phyloP scores from a whole-genome alignment of 2,113 vertebrate species.

The Rana temporaria region DNA sequence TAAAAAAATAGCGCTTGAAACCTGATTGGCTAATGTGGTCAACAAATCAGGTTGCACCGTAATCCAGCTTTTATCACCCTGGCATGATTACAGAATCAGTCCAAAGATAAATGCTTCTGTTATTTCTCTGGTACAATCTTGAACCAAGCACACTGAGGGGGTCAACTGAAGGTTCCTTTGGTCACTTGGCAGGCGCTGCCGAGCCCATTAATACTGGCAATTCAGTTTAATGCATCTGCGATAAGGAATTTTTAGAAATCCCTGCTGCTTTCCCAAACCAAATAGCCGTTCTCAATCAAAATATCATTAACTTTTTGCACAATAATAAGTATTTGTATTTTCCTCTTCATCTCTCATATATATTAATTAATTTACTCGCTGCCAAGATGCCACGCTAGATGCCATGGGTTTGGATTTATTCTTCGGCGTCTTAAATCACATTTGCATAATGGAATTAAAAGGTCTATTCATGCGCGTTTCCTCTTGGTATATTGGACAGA shows the following conservation, averaged over 20 bases:
- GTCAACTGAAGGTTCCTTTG: neutral
- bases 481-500: conserved; percentile 85
- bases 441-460: conserved; percentile 96
- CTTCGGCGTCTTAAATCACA: conserved; percentile 78
- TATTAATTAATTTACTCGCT: conserved; percentile 78
- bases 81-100: no score
- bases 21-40: no score
- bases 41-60: no score
- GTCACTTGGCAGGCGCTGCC: neutral
- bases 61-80: no score
- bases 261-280: conserved; percentile 53
- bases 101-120: no score
- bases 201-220: neutral
- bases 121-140: no score
- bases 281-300: conserved; percentile 59
- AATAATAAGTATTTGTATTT: conserved; percentile 68
- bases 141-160: neutral
- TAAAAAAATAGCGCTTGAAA: no score
- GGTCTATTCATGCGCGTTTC: conserved; percentile 83
- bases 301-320: conserved; percentile 70
- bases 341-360: conserved; percentile 74
- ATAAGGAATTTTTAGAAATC: conserved; percentile 58
- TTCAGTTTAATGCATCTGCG: conserved; percentile 1
- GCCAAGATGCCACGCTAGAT: conserved; percentile 74
- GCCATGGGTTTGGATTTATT: conserved; percentile 78